These are phyloP conservation scores for Biston betularia DNA, from an alignment of 2,888 invertebrate genomes.

Conservation along the genomic window DNA sequence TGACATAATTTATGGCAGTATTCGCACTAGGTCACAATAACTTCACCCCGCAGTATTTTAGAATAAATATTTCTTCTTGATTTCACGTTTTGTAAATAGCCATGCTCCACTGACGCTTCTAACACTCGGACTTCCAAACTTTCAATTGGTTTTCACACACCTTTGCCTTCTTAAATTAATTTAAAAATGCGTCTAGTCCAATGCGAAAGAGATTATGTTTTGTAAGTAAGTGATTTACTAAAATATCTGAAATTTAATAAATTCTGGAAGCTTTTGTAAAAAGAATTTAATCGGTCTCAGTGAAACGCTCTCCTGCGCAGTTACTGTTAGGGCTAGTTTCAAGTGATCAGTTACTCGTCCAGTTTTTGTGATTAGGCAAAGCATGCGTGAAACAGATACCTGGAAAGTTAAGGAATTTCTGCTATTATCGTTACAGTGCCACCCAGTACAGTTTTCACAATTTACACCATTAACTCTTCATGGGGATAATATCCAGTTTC, in stretches of 20 bases:
- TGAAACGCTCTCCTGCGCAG: slow-evolving; percentile 62
- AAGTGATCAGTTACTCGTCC: slow-evolving; percentile 84
- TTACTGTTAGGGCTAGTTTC: slow-evolving; percentile 75
- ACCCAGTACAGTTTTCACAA: slow-evolving; percentile 26
- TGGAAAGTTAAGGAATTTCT: slow-evolving; percentile 57
- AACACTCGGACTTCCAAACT: slow-evolving; percentile 63
- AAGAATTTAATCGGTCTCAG: slow-evolving; percentile 66
- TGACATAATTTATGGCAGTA: slow-evolving; percentile 66
- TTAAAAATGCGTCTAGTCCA: slow-evolving; percentile 83
- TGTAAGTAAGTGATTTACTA: slow-evolving; percentile 73
- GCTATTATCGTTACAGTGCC: slow-evolving; percentile 32
- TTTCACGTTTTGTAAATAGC: slow-evolving; percentile 74
- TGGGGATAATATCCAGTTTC: background rate
- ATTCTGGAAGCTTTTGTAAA: slow-evolving; percentile 69
- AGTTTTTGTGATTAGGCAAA: slow-evolving; percentile 81
- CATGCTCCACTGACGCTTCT: slow-evolving; percentile 59
- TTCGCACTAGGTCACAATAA: slow-evolving; percentile 76
- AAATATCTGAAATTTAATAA: slow-evolving; percentile 61
- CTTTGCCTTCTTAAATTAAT: slow-evolving; percentile 84
- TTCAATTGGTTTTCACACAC: slow-evolving; percentile 79
- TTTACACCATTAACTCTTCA: background rate
- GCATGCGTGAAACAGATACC: slow-evolving; percentile 80
- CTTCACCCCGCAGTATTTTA: slow-evolving; percentile 79
- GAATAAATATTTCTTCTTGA: slow-evolving; percentile 67
- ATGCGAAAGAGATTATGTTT: slow-evolving; percentile 83